These are phyloP conservation scores for Psix sp. DNA, from an alignment of 1,140 invertebrate genomes.

Conservation along the genomic window DNA sequence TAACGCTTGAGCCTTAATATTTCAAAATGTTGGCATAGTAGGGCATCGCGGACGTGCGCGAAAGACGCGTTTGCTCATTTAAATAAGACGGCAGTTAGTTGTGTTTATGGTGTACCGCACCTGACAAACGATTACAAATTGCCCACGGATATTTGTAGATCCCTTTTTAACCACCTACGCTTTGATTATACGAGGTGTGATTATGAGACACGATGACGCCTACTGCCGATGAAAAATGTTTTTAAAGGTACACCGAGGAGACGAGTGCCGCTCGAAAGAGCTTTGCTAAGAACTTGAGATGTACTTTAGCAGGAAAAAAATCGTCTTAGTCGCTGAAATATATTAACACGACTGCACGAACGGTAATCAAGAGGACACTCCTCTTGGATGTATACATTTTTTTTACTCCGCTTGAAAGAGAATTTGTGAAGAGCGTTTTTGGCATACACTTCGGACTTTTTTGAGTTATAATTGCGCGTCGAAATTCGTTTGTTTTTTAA, in stretches of 20 bases:
- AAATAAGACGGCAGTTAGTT: constrained; percentile 75
- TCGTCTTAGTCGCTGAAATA: constrained; percentile 22
- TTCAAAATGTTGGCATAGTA: constrained; percentile 55
- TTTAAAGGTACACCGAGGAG: constrained; percentile 26
- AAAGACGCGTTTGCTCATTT: constrained; percentile 66
- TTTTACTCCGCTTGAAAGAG: constrained; percentile 3
- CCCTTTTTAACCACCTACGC: constrained; percentile 50
- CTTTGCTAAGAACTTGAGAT: constrained; percentile 23
- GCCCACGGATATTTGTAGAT: constrained; percentile 58
- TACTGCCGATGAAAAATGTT: constrained; percentile 53
- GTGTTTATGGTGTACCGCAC: constrained; percentile 71
- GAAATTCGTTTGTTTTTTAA: constrained; percentile 11
- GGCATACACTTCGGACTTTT: background rate
- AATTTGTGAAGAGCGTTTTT: constrained; percentile 20
- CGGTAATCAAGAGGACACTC: constrained; percentile 35
- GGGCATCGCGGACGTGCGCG: constrained; percentile 55
- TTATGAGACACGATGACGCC: constrained; percentile 50
- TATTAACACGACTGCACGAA: constrained; percentile 37
- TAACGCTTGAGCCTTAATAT: constrained; percentile 51
- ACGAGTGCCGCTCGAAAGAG: constrained; percentile 23
- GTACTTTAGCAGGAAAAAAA: constrained; percentile 31
- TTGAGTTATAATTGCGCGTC: background rate
- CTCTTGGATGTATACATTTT: constrained; percentile 15
- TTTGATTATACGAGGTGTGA: constrained; percentile 55
- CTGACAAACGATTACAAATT: constrained; percentile 77